Evolutionary conservation across 2,113 vertebrate genomes (phyloP).

Genomic region (Ctenodactylus gundi): DNA sequence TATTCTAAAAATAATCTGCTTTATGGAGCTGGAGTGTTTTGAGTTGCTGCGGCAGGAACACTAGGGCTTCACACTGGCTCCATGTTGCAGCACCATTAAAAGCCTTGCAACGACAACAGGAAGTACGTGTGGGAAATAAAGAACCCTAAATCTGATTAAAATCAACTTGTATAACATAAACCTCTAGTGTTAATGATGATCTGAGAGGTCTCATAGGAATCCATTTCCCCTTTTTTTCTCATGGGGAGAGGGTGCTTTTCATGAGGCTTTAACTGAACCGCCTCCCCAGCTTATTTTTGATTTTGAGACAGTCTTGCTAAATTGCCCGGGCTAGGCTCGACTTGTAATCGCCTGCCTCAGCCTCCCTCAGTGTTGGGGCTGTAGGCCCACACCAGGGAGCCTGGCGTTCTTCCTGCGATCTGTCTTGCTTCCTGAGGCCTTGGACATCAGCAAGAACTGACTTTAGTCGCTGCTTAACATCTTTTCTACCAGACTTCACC

Average conservation of each 20-base stretch:
- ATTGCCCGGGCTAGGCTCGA: too few species aligned
- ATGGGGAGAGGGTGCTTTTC: too few species aligned
- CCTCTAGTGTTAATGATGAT: background rate
- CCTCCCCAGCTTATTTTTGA: too few species aligned
- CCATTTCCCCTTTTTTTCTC: background rate
- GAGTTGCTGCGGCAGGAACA: slow-evolving; percentile 63
- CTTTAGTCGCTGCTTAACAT: background rate
- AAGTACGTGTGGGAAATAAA: slow-evolving; percentile 31
- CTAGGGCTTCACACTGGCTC: background rate
- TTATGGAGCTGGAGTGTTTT: slow-evolving; percentile 51
- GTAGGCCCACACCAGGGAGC: too few species aligned
- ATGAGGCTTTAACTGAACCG: too few species aligned
- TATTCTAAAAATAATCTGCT: slow-evolving; percentile 61
- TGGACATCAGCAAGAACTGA: background rate
- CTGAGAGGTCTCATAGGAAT: background rate
- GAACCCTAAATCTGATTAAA: background rate
- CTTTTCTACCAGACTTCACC: background rate
- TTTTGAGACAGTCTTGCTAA: too few species aligned
- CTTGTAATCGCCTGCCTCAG: too few species aligned
- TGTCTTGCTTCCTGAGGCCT: background rate
- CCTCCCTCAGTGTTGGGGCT: too few species aligned
- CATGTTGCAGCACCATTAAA: slow-evolving; percentile 22
- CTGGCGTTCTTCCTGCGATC: too few species aligned
- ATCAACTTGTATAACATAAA: background rate
- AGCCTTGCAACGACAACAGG: background rate